phyloP scores from a whole-genome alignment of 2,888 invertebrate species.

The Trichogramma evanescens region DNA sequence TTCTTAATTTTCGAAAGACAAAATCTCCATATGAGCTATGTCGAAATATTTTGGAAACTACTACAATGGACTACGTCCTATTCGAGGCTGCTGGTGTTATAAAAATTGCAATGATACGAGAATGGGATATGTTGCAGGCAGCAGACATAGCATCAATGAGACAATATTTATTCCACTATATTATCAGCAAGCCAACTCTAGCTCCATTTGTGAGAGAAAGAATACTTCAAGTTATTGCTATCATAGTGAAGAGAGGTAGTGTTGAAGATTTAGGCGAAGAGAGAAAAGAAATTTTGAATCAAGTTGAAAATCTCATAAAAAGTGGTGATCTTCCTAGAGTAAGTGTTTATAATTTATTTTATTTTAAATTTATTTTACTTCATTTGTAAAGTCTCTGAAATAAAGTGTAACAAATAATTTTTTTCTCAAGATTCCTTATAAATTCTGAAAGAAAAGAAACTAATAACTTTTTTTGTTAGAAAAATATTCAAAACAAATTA shows the following conservation, averaged over 20 bases:
- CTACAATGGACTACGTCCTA: conserved; percentile 68
- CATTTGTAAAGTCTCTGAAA: not conserved
- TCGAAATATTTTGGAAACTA: conserved; percentile 68
- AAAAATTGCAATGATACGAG: conserved; percentile 73
- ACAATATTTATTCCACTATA: conserved; percentile 72
- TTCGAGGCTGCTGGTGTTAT: conserved; percentile 82
- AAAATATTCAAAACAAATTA: not conserved
- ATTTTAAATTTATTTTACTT: not conserved
- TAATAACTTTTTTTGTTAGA: no score
- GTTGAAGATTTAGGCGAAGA: conserved; percentile 67
- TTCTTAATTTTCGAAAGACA: conserved; percentile 73
- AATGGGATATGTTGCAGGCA: conserved; percentile 70
- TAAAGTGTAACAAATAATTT: not conserved
- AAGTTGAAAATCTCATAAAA: conserved; percentile 70
- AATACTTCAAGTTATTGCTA: conserved; percentile 70
- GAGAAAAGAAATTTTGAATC: conserved; percentile 60
- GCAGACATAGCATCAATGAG: conserved; percentile 64
- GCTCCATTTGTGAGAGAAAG: conserved; percentile 72
- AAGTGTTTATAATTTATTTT: conserved; percentile 21
- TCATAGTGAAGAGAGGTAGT: conserved; percentile 79
- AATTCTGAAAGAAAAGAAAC: no score
- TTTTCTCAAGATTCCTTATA: not conserved
- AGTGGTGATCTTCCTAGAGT: conserved; percentile 61
- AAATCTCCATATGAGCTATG: conserved; percentile 76
- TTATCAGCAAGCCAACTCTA: conserved; percentile 59